phyloP scores from a whole-genome alignment of 2,888 invertebrate species.

The Drosophila siamana region DNA sequence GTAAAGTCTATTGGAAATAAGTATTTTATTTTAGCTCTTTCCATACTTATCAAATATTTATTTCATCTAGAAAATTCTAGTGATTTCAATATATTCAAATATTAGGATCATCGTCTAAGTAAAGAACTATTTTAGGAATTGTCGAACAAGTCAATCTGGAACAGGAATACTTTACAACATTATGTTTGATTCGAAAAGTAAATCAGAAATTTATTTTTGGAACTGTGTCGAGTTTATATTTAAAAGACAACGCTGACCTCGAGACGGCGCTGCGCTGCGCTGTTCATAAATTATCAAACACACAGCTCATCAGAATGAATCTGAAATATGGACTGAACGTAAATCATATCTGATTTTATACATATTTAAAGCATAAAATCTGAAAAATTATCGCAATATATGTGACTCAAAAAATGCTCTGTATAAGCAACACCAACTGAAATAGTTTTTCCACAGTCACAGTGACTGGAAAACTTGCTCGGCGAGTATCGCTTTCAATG shows the following conservation, averaged over 20 bases:
- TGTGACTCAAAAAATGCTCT: background rate
- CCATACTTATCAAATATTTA: too few species aligned
- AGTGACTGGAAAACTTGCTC: slow-evolving; percentile 31
- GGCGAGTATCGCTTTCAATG: slow-evolving; percentile 32
- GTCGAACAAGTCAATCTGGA: background rate
- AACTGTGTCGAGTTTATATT: background rate
- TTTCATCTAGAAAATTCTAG: too few species aligned
- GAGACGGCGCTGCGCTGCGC: background rate
- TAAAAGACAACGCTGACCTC: background rate
- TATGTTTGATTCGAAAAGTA: background rate
- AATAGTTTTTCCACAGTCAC: slow-evolving; percentile 26
- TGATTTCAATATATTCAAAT: background rate
- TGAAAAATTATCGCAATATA: background rate
- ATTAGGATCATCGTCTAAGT: background rate
- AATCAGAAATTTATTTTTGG: background rate
- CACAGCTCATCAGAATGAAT: background rate
- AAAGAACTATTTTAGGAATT: too few species aligned
- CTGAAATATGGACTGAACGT: background rate
- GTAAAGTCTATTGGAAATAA: background rate
- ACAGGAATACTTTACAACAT: background rate
- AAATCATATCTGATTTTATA: background rate
- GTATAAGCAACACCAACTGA: background rate
- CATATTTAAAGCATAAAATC: background rate
- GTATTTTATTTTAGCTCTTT: background rate
- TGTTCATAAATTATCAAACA: background rate